phyloP scores from a whole-genome alignment of 2,113 vertebrate genomes.

The Labrus mixtus region DNA sequence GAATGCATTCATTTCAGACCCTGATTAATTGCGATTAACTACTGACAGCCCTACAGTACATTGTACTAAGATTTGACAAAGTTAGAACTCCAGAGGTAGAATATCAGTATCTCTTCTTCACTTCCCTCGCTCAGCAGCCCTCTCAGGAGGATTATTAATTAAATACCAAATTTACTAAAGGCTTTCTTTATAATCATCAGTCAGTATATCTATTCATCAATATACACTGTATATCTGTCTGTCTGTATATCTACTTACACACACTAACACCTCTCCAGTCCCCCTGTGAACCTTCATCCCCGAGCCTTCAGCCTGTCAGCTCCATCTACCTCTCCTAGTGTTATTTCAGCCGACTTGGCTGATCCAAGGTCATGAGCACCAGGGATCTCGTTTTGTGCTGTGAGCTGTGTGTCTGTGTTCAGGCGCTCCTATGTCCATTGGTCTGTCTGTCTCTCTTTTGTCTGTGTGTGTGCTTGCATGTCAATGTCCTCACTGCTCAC shows the following conservation, averaged over 20 bases:
- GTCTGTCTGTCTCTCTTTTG: not conserved
- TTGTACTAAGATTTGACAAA: not conserved
- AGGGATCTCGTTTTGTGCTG: constrained; percentile 61
- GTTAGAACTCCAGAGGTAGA: not conserved
- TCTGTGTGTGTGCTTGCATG: constrained; percentile 52
- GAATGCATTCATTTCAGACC: too few relatives aligned
- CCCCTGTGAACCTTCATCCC: constrained; percentile 52
- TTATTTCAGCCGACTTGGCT: constrained; percentile 69
- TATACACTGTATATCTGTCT: not conserved
- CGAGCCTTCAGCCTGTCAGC: constrained; percentile 67
- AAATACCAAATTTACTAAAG: not conserved
- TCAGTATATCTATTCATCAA: not conserved
- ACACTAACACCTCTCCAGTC: constrained; percentile 12
- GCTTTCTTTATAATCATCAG: not conserved
- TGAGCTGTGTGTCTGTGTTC: constrained; percentile 20
- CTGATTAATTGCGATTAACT: too few relatives aligned
- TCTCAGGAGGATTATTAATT: not conserved
- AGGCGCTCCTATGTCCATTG: not conserved
- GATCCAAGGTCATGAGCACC: constrained; percentile 75
- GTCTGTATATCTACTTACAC: not conserved
- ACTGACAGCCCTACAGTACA: too few relatives aligned
- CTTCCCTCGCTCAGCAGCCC: not conserved
- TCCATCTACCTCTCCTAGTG: constrained; percentile 71
- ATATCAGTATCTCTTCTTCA: not conserved
- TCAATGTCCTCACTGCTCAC: constrained; percentile 74